Evolutionary conservation across 2,113 vertebrate species (phyloP).

Genomic region (Anarhynchus alexandrinus): DNA sequence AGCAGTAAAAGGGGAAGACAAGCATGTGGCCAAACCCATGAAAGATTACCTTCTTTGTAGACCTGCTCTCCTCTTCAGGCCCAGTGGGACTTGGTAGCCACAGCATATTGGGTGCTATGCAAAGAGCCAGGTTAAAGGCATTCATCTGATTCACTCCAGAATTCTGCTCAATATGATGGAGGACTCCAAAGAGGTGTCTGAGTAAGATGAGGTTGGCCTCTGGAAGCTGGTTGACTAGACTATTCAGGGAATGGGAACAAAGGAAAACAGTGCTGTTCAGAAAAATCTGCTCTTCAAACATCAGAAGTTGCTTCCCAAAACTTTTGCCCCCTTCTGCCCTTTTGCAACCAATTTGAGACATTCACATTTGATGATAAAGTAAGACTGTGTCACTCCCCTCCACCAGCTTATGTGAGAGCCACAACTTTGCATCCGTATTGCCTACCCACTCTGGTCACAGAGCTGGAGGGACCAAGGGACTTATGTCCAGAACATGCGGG

Average conservation of each 20-base stretch:
- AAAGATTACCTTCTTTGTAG: slow-evolving; percentile 73
- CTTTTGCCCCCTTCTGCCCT: not conserved
- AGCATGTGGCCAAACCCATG: not conserved
- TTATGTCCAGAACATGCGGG: accelerated
- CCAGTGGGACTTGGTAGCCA: slow-evolving; percentile 71
- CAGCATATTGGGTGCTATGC: slow-evolving; percentile 82
- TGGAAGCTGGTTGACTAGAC: slow-evolving; percentile 75
- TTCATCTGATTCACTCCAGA: slow-evolving; percentile 80
- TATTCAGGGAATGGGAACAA: not conserved
- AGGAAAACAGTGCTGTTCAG: not conserved
- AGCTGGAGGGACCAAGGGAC: not conserved
- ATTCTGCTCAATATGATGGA: slow-evolving; percentile 75
- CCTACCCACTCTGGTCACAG: not conserved
- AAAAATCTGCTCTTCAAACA: not conserved
- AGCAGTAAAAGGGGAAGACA: not conserved
- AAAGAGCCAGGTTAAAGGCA: slow-evolving; percentile 79
- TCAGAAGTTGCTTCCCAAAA: not conserved
- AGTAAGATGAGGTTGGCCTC: slow-evolving; percentile 75
- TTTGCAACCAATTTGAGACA: not conserved
- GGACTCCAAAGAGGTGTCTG: slow-evolving; percentile 76
- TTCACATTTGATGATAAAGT: not conserved
- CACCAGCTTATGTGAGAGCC: not conserved
- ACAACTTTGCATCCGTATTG: not conserved
- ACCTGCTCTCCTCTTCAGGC: slow-evolving; percentile 76
- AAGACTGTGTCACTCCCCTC: not conserved